phyloP scores from a whole-genome alignment of 2,797 vertebrate species.

The Anguilla anguilla region DNA sequence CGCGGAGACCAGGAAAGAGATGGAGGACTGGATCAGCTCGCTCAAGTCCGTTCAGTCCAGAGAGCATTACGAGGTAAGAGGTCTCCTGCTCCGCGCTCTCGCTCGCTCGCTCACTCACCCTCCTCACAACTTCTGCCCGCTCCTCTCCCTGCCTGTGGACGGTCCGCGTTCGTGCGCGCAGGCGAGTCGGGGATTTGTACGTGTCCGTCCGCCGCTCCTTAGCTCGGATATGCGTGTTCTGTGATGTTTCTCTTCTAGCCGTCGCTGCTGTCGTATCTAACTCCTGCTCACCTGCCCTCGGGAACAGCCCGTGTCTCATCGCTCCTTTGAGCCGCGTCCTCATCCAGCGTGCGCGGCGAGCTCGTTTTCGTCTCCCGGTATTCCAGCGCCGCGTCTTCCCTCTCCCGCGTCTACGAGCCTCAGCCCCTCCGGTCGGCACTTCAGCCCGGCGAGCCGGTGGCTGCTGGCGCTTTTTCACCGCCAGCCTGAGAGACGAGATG shows the following conservation, averaged over 20 bases:
- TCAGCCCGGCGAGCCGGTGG: neutral
- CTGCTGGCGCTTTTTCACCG: neutral
- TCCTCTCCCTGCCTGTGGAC: neutral
- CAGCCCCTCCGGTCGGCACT: neutral
- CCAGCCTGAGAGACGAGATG: neutral
- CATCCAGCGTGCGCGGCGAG: neutral
- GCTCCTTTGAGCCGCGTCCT: neutral
- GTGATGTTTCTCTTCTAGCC: neutral
- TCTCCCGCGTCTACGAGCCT: neutral
- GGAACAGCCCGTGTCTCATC: neutral
- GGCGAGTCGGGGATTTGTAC: neutral
- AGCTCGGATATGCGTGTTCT: neutral
- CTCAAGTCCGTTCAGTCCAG: conserved; percentile 90
- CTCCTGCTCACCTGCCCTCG: neutral
- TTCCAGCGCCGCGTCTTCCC: neutral
- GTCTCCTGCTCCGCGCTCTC: neutral
- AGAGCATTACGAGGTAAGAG: conserved; percentile 94
- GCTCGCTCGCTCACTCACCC: neutral
- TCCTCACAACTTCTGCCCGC: neutral
- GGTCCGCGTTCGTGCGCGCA: too few relatives aligned
- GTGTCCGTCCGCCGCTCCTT: neutral
- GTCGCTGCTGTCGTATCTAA: neutral
- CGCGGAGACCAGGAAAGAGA: conserved; percentile 89
- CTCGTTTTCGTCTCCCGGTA: neutral
- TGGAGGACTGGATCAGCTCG: conserved; percentile 92